Base-by-base conservation (phyloP, 2,888 invertebrate genomes). In the Ormyrus nitidulus region DNA sequence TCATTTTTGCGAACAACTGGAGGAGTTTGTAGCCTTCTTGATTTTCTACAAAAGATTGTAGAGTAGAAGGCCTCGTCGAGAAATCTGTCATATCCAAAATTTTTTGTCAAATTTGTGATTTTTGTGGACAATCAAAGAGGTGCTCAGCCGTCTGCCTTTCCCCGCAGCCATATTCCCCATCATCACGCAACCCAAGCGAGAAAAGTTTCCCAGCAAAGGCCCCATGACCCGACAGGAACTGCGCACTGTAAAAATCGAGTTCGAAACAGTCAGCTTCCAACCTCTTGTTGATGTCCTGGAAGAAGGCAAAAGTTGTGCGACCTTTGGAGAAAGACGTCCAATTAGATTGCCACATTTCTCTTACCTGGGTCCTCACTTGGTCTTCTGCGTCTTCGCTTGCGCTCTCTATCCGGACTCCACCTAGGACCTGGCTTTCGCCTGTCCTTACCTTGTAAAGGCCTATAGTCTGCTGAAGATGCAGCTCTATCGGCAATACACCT, bases 161-260 rank as follows among this genome's bases (percentile, higher is more conserved):
- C n/a, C 51, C 51, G 51, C 51, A 51, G 9, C 9, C 51, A 9
- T 9, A 51, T 51, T 51, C 51, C 6, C 51, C 51, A 7, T 9
- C 6, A 7, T 9, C 51, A 51, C 51, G 9, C 6, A 9, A 9
- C 9, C 51, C 6, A 51, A 51, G 0, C 34, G 44, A 0, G n/a
- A n/a, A 11, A 2, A 78, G 76, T 6, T 82, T 80, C 0, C 6
- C 56, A 1, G 44, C 53, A 69, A 83, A 84, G 51, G 82, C 59
- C 0, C 82, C 82, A 19, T 83, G 83, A 0, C 81, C 82, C 0
- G 76, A 71, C 2, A 82, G 34, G 13, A 77, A 76, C 69, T 83
- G 82, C n/a, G 58, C 11, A n/a, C 58, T 58, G n/a, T 65, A 69
- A 53, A 61, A 61, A 10, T 66, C 62, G 5, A 69, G 71, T 4